Conservation (phyloP, 2,888 invertebrate genomes). For the Silvanus unidentatus region DNA sequence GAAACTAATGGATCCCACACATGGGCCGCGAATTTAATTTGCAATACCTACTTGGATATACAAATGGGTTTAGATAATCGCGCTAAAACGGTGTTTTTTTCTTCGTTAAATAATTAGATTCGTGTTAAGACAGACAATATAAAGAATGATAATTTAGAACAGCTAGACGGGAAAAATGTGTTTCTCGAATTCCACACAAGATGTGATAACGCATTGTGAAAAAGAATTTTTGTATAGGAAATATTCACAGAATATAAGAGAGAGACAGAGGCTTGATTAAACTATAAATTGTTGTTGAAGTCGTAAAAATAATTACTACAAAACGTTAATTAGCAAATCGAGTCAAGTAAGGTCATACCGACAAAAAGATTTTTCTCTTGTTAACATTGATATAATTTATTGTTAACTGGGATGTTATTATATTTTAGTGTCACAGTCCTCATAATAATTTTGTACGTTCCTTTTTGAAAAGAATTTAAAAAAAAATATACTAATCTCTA, state of each 20-base stretch:
- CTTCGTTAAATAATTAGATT: no score
- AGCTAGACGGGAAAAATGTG: no score
- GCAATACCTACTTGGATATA: no score
- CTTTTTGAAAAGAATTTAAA: not conserved
- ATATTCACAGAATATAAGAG: not conserved
- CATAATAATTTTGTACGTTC: not conserved
- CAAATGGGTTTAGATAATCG: no score
- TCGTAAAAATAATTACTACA: conserved; percentile 1
- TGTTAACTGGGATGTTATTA: not conserved
- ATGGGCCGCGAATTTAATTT: no score
- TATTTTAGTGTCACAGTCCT: not conserved
- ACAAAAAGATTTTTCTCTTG: conserved; percentile 14
- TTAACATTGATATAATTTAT: not conserved
- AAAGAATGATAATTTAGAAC: no score
- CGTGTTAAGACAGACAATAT: no score
- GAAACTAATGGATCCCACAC: no score
- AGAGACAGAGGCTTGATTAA: conserved; percentile 3
- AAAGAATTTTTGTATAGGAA: not conserved
- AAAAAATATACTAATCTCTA: not conserved
- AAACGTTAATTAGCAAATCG: conserved; percentile 1
- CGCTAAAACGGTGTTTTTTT: no score
- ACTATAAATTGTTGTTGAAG: not conserved
- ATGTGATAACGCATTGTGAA: not conserved
- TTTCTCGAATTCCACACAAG: no score
- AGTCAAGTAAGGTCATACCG: conserved; percentile 7